Evolutionary conservation across 2,888 invertebrate genomes (phyloP), one percentile per base, ranked within the genome.

Genomic region (Cantharis nigra): DNA sequence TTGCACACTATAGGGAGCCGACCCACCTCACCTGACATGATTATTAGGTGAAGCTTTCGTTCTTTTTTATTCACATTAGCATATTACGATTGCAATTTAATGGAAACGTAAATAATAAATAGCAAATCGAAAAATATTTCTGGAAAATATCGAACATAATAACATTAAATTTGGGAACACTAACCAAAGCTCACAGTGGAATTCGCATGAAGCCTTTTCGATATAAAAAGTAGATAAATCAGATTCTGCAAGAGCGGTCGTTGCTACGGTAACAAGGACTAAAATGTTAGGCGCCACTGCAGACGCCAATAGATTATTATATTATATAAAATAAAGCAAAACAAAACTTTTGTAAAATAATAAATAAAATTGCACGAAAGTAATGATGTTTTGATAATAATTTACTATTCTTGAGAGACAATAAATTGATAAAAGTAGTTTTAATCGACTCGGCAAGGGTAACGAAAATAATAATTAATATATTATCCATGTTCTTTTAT

Each of bases 201-300:
- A 49, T 75, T 69, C 75, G 74, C 72, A 71, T 73, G 62, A 65
- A 74, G 33, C 74, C 73, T 69, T 76, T 64, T 73, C 71, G 63
- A 67, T 20, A 75, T 79, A 79, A 80, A 78, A 80, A 76, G 70
- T 70, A 74, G 75, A 79, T 78, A 78, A 80, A 80, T 80, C 76
- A 78, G 76, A 78, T 76, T 78, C 73, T 72, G 69, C 23, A 64
- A 74, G 71, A 72, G 62, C 67, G 76, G 63, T 62, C 74, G 79
- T 79, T 76, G 74, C 78, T 72, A 80, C 69, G 78, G 80, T 71
- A 69, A 80, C 78, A 76, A 76, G 76, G 76, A 67, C 76, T 72
- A 76, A 74, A 74, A 78, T 70, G 72, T 72, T 74, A 71, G 78
- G 78, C 80, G 80, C 80, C 80, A 74, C 49, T 74, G 70, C 33